Evolutionary conservation across 37 sponge, comb jelly and placozoan species (phyloP), one percentile per base, ranked within the genome.

Genomic region (Crambe crambe): DNA sequence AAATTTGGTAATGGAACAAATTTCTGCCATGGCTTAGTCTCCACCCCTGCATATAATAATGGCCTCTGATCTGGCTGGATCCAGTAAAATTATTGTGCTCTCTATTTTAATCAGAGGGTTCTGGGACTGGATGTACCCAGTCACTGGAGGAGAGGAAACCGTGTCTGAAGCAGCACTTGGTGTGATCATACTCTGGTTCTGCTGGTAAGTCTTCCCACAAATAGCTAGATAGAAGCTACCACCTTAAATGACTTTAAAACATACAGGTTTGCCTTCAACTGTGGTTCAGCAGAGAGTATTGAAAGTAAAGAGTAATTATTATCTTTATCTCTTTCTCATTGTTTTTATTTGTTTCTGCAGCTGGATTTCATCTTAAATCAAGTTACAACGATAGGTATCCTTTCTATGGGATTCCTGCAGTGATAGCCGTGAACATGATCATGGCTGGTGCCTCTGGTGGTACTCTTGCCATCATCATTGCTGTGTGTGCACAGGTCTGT

Each of bases 241-340:
- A n/a, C n/a, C n/a, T n/a, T n/a, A n/a, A n/a, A n/a, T n/a, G n/a
- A n/a, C n/a, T n/a, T n/a, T n/a, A n/a, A n/a, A n/a, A n/a, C n/a
- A n/a, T n/a, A 37, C 42, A 80, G 80, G 91, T 96, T 96, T 82
- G 97, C 97, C 6, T 96, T 96, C 83, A 96, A 96, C 74, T 96
- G 97, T 74, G 97, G 97, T 1, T 87, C 97, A 51, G 85, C 93
- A 37, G 91, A 93, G 41, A 96, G 91, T 75, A 77, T 96, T 57
- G 81, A 86, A n/a, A 60, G 95, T 90, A 41, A 70, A 68, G 6
- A 47, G 12, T 29, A 26, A 25, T 10, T n/a, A n/a, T n/a, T n/a
- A n/a, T n/a, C n/a, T n/a, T n/a, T n/a, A n/a, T n/a, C n/a, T n/a
- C n/a, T n/a, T n/a, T n/a, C n/a, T n/a, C n/a, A n/a, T n/a, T n/a